A percentile compares a stretch with the other conserved stretches of the same genome.
Conservation (phyloP, 2,113 vertebrate genomes). For the Reinhardtius hippoglossoides region DNA sequence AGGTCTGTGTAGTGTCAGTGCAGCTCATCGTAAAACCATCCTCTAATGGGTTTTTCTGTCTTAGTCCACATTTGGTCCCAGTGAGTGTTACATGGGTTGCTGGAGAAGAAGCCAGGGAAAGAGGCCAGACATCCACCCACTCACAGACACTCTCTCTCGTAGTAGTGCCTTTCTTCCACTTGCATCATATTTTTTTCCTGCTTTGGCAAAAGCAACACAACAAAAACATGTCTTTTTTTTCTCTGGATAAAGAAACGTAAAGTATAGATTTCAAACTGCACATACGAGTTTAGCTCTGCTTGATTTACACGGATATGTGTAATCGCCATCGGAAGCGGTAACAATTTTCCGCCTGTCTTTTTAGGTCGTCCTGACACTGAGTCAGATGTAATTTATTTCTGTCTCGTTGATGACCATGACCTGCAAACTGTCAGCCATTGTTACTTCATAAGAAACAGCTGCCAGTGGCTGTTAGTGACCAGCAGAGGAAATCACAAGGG, state of each 20-base stretch:
- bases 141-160: constrained; percentile 25
- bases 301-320: constrained; percentile 20
- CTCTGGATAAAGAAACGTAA: constrained; percentile 27
- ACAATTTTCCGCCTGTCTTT: constrained; percentile 50
- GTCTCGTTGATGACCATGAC: constrained; percentile 60
- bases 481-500: constrained; percentile 41
- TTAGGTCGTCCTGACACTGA: constrained; percentile 21
- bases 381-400: constrained; percentile 52
- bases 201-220: constrained; percentile 58
- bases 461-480: constrained; percentile 54
- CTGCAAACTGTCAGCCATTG: constrained; percentile 67
- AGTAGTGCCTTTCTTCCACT: constrained; percentile 71
- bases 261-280: constrained; percentile 21
- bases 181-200: constrained; percentile 62
- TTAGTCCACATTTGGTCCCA: constrained; percentile 56
- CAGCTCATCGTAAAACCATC: constrained; percentile 42
- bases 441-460: constrained; percentile 65
- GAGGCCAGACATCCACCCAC: constrained; percentile 72
- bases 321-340: constrained; percentile 7
- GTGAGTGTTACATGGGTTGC: constrained; percentile 40
- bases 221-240: not conserved
- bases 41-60: constrained; percentile 53
- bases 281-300: constrained; percentile 12
- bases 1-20: constrained; percentile 6
- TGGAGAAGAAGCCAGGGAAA: constrained; percentile 68